These are phyloP conservation scores for Tipula helvola DNA, from an alignment of 2,888 invertebrate genomes.

Conservation along the genomic window DNA sequence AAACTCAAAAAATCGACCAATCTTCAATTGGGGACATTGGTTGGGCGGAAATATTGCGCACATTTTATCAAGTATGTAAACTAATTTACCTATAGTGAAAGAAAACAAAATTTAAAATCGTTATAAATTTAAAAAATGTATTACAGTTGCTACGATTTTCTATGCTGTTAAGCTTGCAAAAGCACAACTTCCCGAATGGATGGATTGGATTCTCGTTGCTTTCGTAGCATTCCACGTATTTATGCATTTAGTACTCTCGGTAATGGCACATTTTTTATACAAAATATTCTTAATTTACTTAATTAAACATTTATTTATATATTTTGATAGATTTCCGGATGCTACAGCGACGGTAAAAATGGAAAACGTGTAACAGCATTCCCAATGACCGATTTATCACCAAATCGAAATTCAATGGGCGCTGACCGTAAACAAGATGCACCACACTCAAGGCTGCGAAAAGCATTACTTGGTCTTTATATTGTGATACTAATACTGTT, in stretches of 20 bases:
- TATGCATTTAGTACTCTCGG: slow-evolving; percentile 75
- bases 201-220: slow-evolving; percentile 76
- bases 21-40: slow-evolving; percentile 92
- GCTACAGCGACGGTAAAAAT: slow-evolving; percentile 60
- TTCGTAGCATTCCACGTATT: slow-evolving; percentile 83
- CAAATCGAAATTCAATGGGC: slow-evolving; percentile 46
- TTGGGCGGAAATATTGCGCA: slow-evolving; percentile 76
- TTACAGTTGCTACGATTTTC: slow-evolving; percentile 84
- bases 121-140: slow-evolving; percentile 10
- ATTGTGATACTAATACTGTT: slow-evolving; percentile 56
- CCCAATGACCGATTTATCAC: slow-evolving; percentile 71
- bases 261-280: slow-evolving; percentile 30
- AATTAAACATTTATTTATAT: neutral
- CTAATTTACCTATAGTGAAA: neutral
- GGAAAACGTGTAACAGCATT: slow-evolving; percentile 64
- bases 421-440: slow-evolving; percentile 63
- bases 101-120: neutral
- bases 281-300: neutral
- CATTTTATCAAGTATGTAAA: slow-evolving; percentile 66
- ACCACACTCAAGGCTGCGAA: slow-evolving; percentile 51
- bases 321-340: slow-evolving; percentile 52
- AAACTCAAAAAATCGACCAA: slow-evolving; percentile 58
- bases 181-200: slow-evolving; percentile 75
- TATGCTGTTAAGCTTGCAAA: slow-evolving; percentile 77
- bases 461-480: slow-evolving; percentile 65